Conservation (phyloP, 35 echinoderm and acorn worm genomes). For the Stichopus chloronotus region DNA sequence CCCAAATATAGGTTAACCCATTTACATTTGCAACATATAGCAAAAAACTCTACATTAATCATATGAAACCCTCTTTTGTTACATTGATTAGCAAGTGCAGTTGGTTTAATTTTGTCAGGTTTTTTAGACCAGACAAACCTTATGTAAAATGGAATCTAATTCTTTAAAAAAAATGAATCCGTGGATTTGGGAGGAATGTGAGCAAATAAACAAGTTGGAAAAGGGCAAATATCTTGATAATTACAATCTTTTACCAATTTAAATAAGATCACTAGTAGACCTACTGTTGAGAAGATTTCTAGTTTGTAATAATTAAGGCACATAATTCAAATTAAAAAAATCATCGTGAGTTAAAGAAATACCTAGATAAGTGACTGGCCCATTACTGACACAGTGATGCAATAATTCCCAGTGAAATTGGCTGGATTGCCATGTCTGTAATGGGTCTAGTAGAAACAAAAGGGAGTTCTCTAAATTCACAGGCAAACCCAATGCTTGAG, state of each 20-base stretch:
- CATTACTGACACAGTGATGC: not conserved
- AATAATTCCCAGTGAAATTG: not conserved
- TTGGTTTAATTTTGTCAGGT: not conserved
- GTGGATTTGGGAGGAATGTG: not conserved
- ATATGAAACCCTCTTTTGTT: not conserved
- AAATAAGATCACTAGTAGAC: not conserved
- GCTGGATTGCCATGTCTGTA: not conserved
- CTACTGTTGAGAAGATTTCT: not conserved
- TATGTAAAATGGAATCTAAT: not conserved
- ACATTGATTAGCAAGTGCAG: not conserved
- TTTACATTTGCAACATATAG: not conserved
- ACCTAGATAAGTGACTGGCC: not conserved
- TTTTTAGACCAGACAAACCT: not conserved
- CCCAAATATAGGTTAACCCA: not conserved
- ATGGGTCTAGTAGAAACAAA: not conserved
- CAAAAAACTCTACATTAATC: not conserved
- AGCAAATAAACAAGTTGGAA: not conserved
- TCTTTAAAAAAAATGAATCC: not conserved
- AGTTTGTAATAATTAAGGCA: not conserved
- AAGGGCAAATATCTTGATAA: not conserved
- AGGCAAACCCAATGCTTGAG: not conserved
- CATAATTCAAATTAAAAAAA: not conserved
- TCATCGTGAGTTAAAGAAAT: slow-evolving; percentile 2
- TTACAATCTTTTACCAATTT: not conserved
- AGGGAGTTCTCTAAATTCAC: not conserved